These are phyloP conservation scores for Dasyprocta punctata DNA, from an alignment of 2,113 vertebrate species.

Conservation along the genomic window DNA sequence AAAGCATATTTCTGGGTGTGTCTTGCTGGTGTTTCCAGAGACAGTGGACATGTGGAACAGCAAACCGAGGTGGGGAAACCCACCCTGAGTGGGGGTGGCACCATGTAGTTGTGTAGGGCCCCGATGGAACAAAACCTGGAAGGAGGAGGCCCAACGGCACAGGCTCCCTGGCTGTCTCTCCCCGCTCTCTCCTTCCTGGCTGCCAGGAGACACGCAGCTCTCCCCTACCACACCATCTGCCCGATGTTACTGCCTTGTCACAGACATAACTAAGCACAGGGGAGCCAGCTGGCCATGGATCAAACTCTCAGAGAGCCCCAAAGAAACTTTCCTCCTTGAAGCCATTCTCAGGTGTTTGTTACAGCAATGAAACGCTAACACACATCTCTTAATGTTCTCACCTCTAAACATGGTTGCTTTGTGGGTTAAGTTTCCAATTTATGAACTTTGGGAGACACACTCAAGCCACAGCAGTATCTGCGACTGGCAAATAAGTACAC, in stretches of 20 bases:
- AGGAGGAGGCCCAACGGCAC: neutral
- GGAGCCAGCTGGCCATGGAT: too few relatives aligned
- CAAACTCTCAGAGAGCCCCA: neutral
- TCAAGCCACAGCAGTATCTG: neutral
- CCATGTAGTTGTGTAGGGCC: neutral
- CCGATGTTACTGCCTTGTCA: too few relatives aligned
- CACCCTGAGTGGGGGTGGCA: neutral
- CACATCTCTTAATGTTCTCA: neutral
- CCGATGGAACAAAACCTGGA: neutral
- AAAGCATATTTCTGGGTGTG: neutral
- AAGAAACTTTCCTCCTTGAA: neutral
- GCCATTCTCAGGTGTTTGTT: neutral
- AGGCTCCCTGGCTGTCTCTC: neutral
- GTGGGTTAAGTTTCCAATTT: neutral
- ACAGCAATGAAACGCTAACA: neutral
- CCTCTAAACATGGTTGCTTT: neutral
- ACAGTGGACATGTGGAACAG: neutral
- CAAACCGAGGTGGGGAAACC: neutral
- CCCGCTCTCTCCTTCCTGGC: neutral
- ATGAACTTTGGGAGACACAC: neutral
- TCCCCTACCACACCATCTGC: neutral
- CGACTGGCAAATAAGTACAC: neutral
- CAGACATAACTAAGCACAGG: too few relatives aligned
- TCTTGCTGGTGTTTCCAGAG: neutral
- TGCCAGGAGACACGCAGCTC: neutral